Percentiles rank a stretch among this genome's conserved stretches.
These are phyloP conservation scores for Numenius phaeopus DNA, from an alignment of 2,797 vertebrate genomes.

Conservation along the genomic window DNA sequence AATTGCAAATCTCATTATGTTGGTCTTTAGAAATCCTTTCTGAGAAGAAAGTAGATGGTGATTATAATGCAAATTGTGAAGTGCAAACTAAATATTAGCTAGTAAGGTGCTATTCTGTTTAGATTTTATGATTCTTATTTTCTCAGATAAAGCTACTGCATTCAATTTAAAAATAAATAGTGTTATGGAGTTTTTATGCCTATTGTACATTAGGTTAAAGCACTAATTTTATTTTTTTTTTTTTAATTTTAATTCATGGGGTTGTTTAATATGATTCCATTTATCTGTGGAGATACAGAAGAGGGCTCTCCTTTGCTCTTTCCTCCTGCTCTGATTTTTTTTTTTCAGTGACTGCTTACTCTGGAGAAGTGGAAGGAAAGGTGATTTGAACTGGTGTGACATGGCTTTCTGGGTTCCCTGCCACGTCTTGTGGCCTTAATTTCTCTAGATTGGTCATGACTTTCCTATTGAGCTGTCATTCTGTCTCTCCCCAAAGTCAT, in stretches of 20 bases:
- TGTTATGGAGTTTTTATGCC: background rate
- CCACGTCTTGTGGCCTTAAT: slow-evolving; percentile 13
- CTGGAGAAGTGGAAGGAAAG: background rate
- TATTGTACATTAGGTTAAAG: background rate
- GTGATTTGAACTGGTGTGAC: background rate
- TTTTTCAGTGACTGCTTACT: background rate
- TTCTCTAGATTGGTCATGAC: background rate
- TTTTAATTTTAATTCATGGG: background rate
- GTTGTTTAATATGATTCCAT: background rate
- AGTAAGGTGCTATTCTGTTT: slow-evolving; percentile 23
- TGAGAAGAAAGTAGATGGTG: background rate
- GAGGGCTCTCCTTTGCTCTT: background rate
- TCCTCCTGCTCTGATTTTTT: background rate
- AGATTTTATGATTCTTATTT: slow-evolving; percentile 9
- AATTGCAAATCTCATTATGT: slow-evolving; percentile 31
- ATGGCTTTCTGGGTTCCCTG: background rate
- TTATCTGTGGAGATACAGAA: background rate
- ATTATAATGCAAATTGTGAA: slow-evolving; percentile 16
- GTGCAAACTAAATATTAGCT: slow-evolving; percentile 19
- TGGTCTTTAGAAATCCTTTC: background rate
- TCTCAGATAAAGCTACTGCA: background rate
- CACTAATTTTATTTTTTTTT: background rate
- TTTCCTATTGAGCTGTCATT: background rate
- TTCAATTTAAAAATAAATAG: background rate
- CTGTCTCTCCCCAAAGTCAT: background rate